Conservation (phyloP, 2,888 invertebrate species). For the Ophioninae sp. region DNA sequence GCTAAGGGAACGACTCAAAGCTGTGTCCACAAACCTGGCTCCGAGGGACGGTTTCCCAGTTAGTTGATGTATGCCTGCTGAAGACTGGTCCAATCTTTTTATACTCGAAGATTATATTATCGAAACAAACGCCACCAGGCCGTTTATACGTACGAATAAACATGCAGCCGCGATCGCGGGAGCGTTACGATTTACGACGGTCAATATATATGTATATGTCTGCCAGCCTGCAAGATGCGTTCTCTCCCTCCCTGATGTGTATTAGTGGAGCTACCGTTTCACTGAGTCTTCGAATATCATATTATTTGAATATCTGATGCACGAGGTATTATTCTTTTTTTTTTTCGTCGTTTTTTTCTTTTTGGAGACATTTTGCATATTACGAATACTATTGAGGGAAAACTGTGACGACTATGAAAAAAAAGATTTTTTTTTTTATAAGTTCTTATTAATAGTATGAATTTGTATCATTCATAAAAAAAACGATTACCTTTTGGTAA, state of each 20-base stretch:
- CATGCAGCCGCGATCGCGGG: background rate
- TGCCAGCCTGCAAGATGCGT: background rate
- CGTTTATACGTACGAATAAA: background rate
- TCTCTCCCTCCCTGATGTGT: background rate
- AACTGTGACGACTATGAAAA: too few species aligned
- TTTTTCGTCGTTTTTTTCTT: too few species aligned
- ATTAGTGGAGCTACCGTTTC: background rate
- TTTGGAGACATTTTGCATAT: too few species aligned
- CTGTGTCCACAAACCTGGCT: constrained; percentile 22
- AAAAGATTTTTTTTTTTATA: too few species aligned
- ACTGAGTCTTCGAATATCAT: background rate
- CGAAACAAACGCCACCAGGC: background rate
- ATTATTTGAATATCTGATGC: too few species aligned
- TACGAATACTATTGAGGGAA: too few species aligned
- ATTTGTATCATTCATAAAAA: too few species aligned
- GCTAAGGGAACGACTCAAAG: constrained; percentile 15
- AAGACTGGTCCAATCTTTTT: background rate
- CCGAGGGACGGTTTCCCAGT: background rate
- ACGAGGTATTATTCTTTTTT: too few species aligned
- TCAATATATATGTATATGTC: background rate
- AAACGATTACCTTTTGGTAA: too few species aligned
- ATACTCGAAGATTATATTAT: constrained; percentile 26
- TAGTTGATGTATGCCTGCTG: background rate
- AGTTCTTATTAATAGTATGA: too few species aligned
- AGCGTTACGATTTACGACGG: background rate